Base-by-base conservation (phyloP, 2,113 vertebrate genomes). In the Mastomys coucha region DNA sequence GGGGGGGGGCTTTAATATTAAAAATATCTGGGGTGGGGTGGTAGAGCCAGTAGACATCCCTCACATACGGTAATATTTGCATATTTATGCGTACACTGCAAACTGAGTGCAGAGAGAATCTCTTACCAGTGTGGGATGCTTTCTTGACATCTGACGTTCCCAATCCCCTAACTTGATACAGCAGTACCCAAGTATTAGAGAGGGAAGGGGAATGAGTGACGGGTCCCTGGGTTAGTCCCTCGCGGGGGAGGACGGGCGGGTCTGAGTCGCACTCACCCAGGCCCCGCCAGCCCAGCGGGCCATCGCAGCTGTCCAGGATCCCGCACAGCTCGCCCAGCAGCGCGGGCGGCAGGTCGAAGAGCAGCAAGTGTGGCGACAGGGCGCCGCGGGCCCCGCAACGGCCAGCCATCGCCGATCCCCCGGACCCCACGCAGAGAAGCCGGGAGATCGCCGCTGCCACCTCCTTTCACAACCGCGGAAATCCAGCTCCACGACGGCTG, bases 221-320 rank as follows among this genome's bases (percentile, higher is more conserved):
- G 5, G 88, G 26, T 20, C 39, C 31, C 56, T 16, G 49, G 70
- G n/a, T 69, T 69, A 24, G 39, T 67, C 84, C 39, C 84, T 33
- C 10, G n/a, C 3, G 14, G 24, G 58, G n/a, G 13, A 45, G 42
- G 60, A 86, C 9, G 0, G 17, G 67, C 82, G 17, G 26, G 13
- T 72, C 67, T 33, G 12, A 17, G 33, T 33, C 53, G 17, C 72
- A 95, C 98, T 99, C 98, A 99, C 99, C 99, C 19, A 99, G 98
- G 82, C 97, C 98, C 36, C 98, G 98, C 99, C 99, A 99, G 63
- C 99, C 99, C 12, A 99, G 96, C 24, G 91, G 95, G 56, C 98
- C 98, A 12, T 98, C 97, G 16, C 98, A 98, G 93, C 98, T 97
- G 98, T 99, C 99, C 96, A 99, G 98, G 28, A 99, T 94, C 0